These are phyloP conservation scores for Caranx melampygus DNA, from an alignment of 2,113 vertebrate species.

Conservation along the genomic window DNA sequence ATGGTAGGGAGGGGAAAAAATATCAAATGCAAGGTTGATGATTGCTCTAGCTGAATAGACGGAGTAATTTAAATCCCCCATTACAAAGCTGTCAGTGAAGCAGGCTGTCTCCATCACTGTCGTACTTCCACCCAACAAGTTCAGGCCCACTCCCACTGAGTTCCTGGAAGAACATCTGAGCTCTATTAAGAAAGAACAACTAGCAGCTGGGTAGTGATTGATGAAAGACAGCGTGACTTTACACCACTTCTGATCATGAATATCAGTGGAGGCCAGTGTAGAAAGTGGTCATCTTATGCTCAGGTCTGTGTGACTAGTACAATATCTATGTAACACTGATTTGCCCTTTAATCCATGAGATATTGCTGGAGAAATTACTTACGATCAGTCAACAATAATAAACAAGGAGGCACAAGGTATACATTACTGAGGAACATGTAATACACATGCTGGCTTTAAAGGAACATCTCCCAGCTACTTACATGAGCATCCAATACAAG, in stretches of 20 bases:
- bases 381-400: constrained; percentile 11
- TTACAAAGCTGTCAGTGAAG: constrained; percentile 51
- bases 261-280: constrained; percentile 6
- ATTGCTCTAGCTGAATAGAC: constrained; percentile 52
- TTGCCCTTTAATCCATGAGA: background rate
- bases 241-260: constrained; percentile 21
- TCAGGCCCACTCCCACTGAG: constrained; percentile 8
- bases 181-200: constrained; percentile 48
- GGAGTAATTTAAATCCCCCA: constrained; percentile 51
- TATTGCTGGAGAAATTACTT: constrained; percentile 2
- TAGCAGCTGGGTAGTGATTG: constrained; percentile 49
- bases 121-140: background rate
- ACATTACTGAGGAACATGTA: background rate
- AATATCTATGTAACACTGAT: background rate
- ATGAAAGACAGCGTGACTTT: constrained; percentile 35
- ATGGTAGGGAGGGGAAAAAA: constrained; percentile 8
- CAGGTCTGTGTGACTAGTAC: background rate
- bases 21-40: constrained; percentile 39
- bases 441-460: background rate
- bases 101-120: constrained; percentile 5
- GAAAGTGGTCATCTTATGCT: background rate
- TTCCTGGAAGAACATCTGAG: constrained; percentile 33
- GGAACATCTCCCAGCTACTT: constrained; percentile 2
- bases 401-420: background rate
- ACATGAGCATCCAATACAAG: background rate